Conservation (phyloP, 2,113 vertebrate genomes). For the Passer domesticus region DNA sequence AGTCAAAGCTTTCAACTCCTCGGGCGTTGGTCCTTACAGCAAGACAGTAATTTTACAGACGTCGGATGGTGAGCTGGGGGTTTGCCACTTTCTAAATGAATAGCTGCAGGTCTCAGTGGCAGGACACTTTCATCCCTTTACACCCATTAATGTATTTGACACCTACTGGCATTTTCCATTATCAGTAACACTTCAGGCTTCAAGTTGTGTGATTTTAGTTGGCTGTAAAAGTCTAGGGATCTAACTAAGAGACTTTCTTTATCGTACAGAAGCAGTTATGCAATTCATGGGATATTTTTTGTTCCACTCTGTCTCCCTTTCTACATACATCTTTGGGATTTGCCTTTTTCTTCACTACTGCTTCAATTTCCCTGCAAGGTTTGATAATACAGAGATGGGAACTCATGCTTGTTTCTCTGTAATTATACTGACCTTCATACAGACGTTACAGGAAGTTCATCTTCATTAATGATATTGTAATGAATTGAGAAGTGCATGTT, state of each 20-base stretch:
- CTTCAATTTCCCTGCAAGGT: slow-evolving; percentile 11
- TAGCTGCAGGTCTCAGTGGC: background rate
- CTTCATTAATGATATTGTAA: slow-evolving; percentile 35
- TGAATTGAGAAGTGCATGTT: background rate
- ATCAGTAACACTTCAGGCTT: background rate
- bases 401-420: slow-evolving; percentile 13
- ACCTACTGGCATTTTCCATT: background rate
- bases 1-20: slow-evolving; percentile 93
- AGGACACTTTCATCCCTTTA: background rate
- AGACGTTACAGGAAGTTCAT: background rate
- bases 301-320: background rate
- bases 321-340: background rate
- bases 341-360: background rate
- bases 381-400: slow-evolving; percentile 15
- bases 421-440: slow-evolving; percentile 22
- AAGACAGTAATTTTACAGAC: slow-evolving; percentile 96
- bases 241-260: background rate
- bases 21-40: slow-evolving; percentile 92
- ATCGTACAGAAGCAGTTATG: background rate
- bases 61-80: slow-evolving; percentile 83
- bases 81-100: background rate
- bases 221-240: background rate
- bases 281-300: background rate
- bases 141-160: background rate
- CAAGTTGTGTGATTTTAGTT: background rate